Conservation (phyloP, 2,113 vertebrate species). For the Melanocharis versteri region DNA sequence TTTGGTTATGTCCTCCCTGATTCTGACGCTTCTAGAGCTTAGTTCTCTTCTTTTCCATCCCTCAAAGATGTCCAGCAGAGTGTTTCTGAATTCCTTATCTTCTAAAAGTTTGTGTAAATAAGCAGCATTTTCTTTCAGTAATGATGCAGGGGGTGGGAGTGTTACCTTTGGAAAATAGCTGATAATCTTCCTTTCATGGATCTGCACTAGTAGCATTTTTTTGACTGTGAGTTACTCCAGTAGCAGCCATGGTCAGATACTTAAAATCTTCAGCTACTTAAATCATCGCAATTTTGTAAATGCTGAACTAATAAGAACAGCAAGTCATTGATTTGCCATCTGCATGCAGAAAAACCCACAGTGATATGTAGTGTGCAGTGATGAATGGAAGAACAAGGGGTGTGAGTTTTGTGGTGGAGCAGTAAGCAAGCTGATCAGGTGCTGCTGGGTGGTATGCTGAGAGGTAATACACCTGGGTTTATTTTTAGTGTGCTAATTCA, state of each 20-base stretch:
- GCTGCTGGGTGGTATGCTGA: neutral
- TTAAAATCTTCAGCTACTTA: neutral
- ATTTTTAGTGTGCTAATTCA: neutral
- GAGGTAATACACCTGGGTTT: neutral
- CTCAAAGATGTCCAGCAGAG: neutral
- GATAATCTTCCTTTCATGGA: neutral
- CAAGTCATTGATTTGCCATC: neutral
- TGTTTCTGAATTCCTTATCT: neutral
- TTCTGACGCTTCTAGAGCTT: neutral
- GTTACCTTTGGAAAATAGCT: neutral
- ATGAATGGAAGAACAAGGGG: neutral
- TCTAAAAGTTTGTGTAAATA: neutral
- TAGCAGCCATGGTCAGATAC: neutral
- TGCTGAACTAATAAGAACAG: neutral
- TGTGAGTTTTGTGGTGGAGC: neutral
- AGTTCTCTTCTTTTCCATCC: neutral
- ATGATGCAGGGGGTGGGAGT: neutral
- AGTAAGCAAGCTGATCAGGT: neutral
- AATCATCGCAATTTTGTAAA: neutral
- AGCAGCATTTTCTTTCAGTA: neutral
- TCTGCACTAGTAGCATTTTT: neutral
- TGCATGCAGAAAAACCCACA: neutral
- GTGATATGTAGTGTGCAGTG: fast-evolving
- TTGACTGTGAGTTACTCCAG: neutral
- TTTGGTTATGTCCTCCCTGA: neutral